phyloP scores from a whole-genome alignment of 53 echinoderm and acorn worm genomes.

The Holothuria leucospilota region DNA sequence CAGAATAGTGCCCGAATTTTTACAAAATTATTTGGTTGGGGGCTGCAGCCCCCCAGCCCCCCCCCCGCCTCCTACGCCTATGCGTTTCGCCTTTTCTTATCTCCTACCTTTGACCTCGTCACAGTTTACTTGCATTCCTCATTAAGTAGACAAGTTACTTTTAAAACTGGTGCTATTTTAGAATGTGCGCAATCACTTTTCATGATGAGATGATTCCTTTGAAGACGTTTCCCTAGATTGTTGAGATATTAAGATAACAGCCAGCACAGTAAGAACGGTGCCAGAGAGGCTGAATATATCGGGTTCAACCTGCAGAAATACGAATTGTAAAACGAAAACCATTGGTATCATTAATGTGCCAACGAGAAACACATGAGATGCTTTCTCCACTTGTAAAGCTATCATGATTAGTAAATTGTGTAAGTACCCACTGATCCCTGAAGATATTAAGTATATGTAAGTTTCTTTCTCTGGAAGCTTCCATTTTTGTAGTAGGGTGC shows the following conservation, averaged over 20 bases:
- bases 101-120: no score
- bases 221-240: no score
- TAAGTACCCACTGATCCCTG: conserved; percentile 1
- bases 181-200: no score
- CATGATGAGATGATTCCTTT: no score
- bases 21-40: no score
- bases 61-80: no score
- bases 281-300: neutral
- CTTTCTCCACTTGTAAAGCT: neutral
- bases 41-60: no score
- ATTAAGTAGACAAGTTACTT: no score
- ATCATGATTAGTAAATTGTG: conserved; percentile 8
- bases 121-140: no score
- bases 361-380: neutral
- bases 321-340: neutral
- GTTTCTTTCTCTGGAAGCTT: neutral
- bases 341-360: neutral
- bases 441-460: neutral
- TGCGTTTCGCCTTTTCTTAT: no score
- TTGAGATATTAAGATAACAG: neutral
- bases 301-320: neutral
- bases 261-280: neutral
- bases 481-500: conserved; percentile 5
- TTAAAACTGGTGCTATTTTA: no score
- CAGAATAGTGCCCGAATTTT: no score